A percentile compares a stretch with the other conserved stretches of the same genome.
These are phyloP conservation scores for Ophion slaviceki DNA, from an alignment of 2,888 invertebrate species.

Conservation along the genomic window DNA sequence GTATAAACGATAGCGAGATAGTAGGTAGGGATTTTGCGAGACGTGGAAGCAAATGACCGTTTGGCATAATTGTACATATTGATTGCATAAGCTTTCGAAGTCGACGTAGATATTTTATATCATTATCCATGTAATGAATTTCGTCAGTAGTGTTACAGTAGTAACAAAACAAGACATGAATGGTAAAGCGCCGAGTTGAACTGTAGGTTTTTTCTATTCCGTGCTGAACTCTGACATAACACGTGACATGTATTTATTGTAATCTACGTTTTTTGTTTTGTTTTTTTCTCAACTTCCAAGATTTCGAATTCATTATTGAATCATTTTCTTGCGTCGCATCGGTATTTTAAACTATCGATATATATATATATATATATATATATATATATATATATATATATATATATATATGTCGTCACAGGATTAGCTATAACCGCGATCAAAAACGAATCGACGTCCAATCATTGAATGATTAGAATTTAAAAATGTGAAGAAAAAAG, in stretches of 20 bases:
- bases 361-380: too few relatives aligned
- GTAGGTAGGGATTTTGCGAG: constrained; percentile 75
- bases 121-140: constrained; percentile 73
- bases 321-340: constrained; percentile 18
- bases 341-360: constrained; percentile 28
- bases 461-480: constrained; percentile 59
- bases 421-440: constrained; percentile 48
- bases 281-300: constrained; percentile 36
- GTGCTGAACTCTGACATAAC: constrained; percentile 43
- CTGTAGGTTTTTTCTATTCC: constrained; percentile 60
- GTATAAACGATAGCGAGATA: constrained; percentile 77
- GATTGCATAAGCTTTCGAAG: constrained; percentile 76
- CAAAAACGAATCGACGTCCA: constrained; percentile 64
- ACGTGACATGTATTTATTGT: constrained; percentile 46
- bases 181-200: constrained; percentile 75
- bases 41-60: constrained; percentile 70
- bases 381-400: too few relatives aligned
- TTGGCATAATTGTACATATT: constrained; percentile 80
- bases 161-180: constrained; percentile 65
- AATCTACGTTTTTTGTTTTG: constrained; percentile 32
- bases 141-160: constrained; percentile 77
- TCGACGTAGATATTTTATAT: constrained; percentile 78
- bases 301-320: constrained; percentile 31
- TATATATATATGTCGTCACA: too few relatives aligned
- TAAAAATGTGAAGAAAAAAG: constrained; percentile 17